phyloP scores from a whole-genome alignment of 2,113 vertebrate species.

The Rhabdornis inornatus region DNA sequence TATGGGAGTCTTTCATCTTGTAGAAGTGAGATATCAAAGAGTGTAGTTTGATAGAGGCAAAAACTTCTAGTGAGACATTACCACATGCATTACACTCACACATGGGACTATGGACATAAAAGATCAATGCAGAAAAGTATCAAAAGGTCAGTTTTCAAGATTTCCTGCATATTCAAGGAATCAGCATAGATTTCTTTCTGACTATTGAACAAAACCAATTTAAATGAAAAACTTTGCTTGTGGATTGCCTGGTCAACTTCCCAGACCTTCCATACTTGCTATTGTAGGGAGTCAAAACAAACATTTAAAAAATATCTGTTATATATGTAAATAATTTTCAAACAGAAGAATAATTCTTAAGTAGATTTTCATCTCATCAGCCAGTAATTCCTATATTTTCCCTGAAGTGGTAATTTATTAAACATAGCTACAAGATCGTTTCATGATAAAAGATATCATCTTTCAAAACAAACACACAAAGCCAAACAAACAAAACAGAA shows the following conservation, averaged over 20 bases:
- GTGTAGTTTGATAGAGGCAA: not conserved
- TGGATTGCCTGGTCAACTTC: not conserved
- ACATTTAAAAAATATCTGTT: not conserved
- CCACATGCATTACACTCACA: not conserved
- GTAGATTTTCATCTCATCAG: not conserved
- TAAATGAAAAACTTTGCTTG: not conserved
- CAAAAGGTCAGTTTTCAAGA: conserved; percentile 4
- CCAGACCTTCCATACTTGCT: not conserved
- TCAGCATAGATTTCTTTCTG: not conserved
- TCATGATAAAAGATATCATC: not conserved
- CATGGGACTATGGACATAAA: not conserved
- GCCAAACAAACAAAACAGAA: not conserved
- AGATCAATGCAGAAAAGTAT: not conserved
- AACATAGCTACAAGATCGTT: not conserved
- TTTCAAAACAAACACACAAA: not conserved
- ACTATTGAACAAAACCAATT: not conserved
- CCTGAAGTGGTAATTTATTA: not conserved
- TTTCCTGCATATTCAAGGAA: conserved; percentile 23
- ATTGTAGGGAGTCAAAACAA: not conserved
- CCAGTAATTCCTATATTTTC: not conserved
- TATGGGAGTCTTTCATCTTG: not conserved
- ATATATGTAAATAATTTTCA: not conserved
- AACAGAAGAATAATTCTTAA: not conserved
- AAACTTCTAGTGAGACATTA: not conserved
- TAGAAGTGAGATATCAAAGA: not conserved